Conservation (phyloP, 2,888 invertebrate genomes). For the Miltochrista miniata region DNA sequence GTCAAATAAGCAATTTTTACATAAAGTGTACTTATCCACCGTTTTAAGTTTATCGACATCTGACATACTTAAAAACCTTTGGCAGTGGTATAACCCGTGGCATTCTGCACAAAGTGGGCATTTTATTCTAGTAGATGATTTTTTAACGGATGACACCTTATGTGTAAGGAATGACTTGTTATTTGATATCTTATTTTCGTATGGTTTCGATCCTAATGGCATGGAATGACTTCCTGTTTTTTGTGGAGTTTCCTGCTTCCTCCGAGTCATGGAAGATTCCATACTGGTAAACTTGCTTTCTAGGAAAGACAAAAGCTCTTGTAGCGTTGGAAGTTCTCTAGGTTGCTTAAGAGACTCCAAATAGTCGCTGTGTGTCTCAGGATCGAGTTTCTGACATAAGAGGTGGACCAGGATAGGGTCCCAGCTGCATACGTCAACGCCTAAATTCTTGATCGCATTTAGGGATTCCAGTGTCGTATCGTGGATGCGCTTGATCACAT, state of each 20-base stretch:
- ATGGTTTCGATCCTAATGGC: no score
- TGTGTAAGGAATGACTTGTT: not conserved
- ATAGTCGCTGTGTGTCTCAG: not conserved
- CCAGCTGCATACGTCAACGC: constrained; percentile 4
- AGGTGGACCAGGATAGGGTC: constrained; percentile 7
- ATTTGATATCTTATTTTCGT: not conserved
- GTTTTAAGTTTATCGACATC: not conserved
- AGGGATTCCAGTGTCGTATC: constrained; percentile 1
- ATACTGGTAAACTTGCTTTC: constrained; percentile 9
- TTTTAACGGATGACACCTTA: no score
- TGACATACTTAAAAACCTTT: constrained; percentile 6
- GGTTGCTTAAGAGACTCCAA: constrained; percentile 6
- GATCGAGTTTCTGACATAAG: constrained; percentile 3
- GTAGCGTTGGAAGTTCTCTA: not conserved
- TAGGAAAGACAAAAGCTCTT: constrained; percentile 12
- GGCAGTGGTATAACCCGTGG: constrained; percentile 2
- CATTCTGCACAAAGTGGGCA: not conserved
- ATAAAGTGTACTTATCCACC: constrained; percentile 1
- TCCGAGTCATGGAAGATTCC: constrained; percentile 10
- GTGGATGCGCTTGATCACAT: constrained; percentile 8
- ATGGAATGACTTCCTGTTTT: not conserved
- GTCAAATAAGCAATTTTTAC: constrained; percentile 2
- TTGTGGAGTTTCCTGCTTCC: constrained; percentile 1
- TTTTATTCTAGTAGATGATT: no score
- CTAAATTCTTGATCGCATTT: constrained; percentile 5